A percentile compares a stretch with the other conserved stretches of the same genome.
Conservation (phyloP, 2,113 vertebrate genomes). For the Paratilapia polleni region DNA sequence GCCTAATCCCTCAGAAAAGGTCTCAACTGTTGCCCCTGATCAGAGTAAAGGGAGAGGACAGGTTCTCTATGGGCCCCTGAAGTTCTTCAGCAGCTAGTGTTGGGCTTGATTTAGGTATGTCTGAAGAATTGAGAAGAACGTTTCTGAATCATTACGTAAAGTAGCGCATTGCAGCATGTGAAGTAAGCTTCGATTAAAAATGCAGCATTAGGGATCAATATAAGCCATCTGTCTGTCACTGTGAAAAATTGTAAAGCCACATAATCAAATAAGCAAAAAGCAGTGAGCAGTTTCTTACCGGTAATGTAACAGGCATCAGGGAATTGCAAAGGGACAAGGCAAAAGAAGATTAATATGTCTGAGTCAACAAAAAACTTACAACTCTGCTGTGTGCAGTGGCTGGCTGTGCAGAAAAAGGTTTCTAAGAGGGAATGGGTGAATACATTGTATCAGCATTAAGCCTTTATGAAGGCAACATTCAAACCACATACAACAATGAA, state of each 20-base stretch:
- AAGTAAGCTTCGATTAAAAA: conserved; percentile 44
- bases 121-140: conserved; percentile 21
- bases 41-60: conserved; percentile 57
- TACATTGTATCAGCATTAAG: conserved; percentile 33
- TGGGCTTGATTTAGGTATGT: conserved; percentile 22
- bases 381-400: conserved; percentile 69
- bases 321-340: conserved; percentile 52
- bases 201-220: conserved; percentile 56
- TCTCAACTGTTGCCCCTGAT: conserved; percentile 61
- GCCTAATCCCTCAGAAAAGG: conserved; percentile 71
- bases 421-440: conserved; percentile 74
- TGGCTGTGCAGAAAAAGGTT: conserved; percentile 75
- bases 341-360: conserved; percentile 60
- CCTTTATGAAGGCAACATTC: neutral
- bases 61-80: conserved; percentile 42
- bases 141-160: conserved; percentile 25
- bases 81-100: conserved; percentile 21
- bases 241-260: conserved; percentile 49
- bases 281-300: conserved; percentile 64
- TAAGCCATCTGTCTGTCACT: conserved; percentile 43
- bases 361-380: conserved; percentile 70
- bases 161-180: conserved; percentile 58
- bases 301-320: conserved; percentile 58
- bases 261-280: conserved; percentile 67
- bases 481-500: conserved; percentile 36